phyloP scores from a whole-genome alignment of 2,888 invertebrate genomes.

The Drosophila prostipennis region DNA sequence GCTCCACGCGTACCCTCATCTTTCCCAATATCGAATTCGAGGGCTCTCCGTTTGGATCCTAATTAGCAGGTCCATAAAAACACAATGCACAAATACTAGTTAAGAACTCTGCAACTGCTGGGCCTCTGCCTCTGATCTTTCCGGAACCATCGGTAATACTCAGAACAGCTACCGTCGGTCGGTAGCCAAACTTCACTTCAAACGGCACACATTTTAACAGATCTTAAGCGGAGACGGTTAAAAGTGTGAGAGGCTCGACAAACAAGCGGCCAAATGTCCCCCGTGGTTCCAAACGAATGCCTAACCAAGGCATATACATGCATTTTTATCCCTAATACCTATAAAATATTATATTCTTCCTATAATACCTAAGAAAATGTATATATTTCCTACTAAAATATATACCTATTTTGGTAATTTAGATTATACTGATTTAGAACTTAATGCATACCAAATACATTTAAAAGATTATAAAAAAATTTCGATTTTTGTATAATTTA shows the following conservation, averaged over 20 bases:
- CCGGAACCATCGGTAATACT: conserved; percentile 10
- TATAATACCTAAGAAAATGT: no score
- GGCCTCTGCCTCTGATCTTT: conserved; percentile 27
- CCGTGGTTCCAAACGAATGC: background rate
- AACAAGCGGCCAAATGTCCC: background rate
- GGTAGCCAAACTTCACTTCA: conserved; percentile 18
- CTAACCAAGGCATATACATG: background rate
- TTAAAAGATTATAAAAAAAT: no score
- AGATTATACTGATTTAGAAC: no score
- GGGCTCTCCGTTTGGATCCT: conserved; percentile 5
- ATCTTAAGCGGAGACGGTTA: conserved; percentile 8
- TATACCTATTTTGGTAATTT: no score
- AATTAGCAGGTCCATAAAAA: conserved; percentile 72
- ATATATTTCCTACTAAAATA: no score
- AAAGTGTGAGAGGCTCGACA: conserved; percentile 15
- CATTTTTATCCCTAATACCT: no score
- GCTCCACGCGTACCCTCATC: background rate
- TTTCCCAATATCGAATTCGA: conserved; percentile 1
- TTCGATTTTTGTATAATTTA: no score
- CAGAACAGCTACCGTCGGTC: conserved; percentile 10
- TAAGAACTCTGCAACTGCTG: conserved; percentile 22
- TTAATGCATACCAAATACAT: no score
- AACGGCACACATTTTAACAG: background rate
- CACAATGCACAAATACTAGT: conserved; percentile 48
- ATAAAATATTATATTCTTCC: no score